These are phyloP conservation scores for Vulpes lagopus DNA, from an alignment of 2,113 vertebrate species.

Conservation along the genomic window DNA sequence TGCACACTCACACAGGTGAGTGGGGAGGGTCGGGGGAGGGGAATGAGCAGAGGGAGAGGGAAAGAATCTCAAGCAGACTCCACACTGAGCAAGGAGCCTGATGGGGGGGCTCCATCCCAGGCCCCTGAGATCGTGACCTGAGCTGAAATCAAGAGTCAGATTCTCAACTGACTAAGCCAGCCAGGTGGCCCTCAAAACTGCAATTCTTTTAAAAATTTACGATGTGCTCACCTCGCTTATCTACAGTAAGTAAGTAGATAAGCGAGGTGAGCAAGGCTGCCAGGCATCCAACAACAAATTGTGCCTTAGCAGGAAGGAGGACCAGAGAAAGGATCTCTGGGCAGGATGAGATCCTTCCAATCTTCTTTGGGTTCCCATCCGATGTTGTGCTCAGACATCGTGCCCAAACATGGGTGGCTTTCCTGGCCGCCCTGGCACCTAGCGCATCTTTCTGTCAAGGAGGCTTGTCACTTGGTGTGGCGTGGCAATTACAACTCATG, in stretches of 20 bases:
- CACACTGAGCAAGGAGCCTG: too few species aligned
- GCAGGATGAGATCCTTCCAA: not conserved
- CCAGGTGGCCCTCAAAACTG: not conserved
- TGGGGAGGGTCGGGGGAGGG: too few species aligned
- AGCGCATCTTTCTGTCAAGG: not conserved
- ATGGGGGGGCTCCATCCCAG: too few species aligned
- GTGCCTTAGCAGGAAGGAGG: not conserved
- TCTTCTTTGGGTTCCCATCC: not conserved
- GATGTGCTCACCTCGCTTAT: not conserved
- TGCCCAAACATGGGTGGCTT: too few species aligned
- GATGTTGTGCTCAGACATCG: not conserved
- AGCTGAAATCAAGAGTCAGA: too few species aligned
- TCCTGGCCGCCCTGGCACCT: too few species aligned
- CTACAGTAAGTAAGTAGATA: not conserved
- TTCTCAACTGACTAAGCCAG: too few species aligned
- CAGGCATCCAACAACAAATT: not conserved
- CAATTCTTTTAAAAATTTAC: not conserved
- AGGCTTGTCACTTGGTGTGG: not conserved
- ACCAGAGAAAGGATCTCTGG: not conserved
- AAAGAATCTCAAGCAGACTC: too few species aligned
- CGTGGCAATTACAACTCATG: fast-evolving
- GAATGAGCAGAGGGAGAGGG: too few species aligned
- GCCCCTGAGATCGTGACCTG: too few species aligned
- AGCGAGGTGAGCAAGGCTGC: not conserved
- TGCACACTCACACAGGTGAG: too few species aligned